A percentile compares a stretch with the other conserved stretches of the same genome.
phyloP scores from a whole-genome alignment of 2,113 vertebrate genomes.

The Oncorhynchus clarkii region DNA sequence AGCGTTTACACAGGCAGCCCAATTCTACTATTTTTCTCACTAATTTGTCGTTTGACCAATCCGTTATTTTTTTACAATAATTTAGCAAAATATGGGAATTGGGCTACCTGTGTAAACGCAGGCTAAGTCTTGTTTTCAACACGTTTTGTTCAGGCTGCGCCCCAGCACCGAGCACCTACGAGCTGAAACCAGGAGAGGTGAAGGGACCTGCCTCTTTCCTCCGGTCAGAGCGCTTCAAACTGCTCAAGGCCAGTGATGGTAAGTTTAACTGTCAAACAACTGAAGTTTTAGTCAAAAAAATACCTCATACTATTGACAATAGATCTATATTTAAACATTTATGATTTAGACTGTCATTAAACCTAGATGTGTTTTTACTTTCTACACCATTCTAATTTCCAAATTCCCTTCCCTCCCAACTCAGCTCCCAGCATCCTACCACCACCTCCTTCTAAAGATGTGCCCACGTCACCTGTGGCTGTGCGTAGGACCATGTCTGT shows the following conservation, averaged over 20 bases:
- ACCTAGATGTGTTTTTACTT: neutral
- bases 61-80: no score
- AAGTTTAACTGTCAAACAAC: conserved; percentile 30
- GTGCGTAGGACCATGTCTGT: conserved; percentile 76
- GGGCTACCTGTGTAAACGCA: no score
- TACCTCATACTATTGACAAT: neutral
- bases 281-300: neutral
- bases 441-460: conserved; percentile 49
- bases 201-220: conserved; percentile 80
- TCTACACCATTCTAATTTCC: neutral
- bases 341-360: neutral
- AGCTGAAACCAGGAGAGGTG: conserved; percentile 70
- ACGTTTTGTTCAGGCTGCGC: conserved; percentile 67
- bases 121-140: no score
- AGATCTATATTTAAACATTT: neutral
- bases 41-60: no score
- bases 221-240: conserved; percentile 71
- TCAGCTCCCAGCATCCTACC: conserved; percentile 33
- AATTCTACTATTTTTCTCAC: no score
- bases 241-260: conserved; percentile 65
- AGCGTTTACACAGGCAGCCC: no score
- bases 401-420: neutral
- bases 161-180: conserved; percentile 73
- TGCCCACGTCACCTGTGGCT: conserved; percentile 68
- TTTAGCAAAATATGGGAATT: no score